Evolutionary conservation across 2,888 invertebrate genomes (phyloP).

Genomic region (Gymnocheta viridis): DNA sequence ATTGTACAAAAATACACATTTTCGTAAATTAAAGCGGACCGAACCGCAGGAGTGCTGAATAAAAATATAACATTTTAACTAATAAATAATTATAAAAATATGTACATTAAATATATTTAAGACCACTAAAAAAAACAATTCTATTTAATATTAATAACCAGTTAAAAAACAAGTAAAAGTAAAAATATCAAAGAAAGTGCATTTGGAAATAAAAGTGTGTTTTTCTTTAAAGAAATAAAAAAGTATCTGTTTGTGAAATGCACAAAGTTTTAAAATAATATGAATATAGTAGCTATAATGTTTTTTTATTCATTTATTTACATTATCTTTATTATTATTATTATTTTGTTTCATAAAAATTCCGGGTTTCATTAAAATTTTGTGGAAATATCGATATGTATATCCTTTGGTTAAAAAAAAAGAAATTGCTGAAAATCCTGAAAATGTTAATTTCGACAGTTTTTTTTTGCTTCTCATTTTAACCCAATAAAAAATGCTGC

Average conservation of each 20-base stretch:
- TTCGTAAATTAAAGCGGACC: conserved; percentile 29
- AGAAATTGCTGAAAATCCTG: conserved; percentile 40
- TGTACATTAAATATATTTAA: neutral
- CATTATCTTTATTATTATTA: neutral
- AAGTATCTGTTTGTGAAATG: neutral
- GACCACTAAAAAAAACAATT: neutral
- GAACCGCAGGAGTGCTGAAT: conserved; percentile 15
- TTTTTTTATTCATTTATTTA: no score
- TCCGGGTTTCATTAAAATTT: conserved; percentile 23
- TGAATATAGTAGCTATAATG: no score
- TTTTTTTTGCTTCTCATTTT: conserved; percentile 56
- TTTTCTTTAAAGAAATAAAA: neutral
- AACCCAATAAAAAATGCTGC: conserved; percentile 68
- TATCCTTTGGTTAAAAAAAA: neutral
- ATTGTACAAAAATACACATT: conserved; percentile 42
- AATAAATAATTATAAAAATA: conserved; percentile 10
- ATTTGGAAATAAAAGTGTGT: neutral
- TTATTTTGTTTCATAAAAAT: neutral
- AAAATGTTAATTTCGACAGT: conserved; percentile 41
- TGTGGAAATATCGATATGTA: conserved; percentile 67
- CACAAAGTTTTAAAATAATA: no score
- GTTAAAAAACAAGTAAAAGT: neutral
- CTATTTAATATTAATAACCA: neutral
- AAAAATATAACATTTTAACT: conserved; percentile 19
- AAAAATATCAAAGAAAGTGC: neutral